These are phyloP conservation scores for Drosophila carrolli DNA, from an alignment of 1,140 invertebrate species.

Conservation along the genomic window DNA sequence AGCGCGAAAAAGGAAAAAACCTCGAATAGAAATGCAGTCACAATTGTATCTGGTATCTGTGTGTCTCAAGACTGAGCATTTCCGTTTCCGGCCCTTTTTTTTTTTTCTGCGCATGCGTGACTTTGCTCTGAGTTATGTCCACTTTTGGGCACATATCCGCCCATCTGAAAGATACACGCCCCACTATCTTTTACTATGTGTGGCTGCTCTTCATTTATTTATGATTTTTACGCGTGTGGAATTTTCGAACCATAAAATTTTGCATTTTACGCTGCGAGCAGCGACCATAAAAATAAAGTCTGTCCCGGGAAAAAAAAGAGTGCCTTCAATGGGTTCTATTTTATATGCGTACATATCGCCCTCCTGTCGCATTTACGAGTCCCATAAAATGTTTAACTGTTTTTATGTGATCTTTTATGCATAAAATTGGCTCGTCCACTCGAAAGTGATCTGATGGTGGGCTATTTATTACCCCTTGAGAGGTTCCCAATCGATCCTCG, in stretches of 20 bases:
- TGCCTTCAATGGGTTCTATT: conserved; percentile 23
- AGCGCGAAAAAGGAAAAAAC: conserved; percentile 40
- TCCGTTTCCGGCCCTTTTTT: conserved; percentile 62
- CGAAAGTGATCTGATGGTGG: conserved; percentile 6
- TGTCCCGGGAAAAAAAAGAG: conserved; percentile 3
- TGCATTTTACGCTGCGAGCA: conserved; percentile 63
- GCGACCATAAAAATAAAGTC: conserved; percentile 54
- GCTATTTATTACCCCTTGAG: conserved; percentile 25
- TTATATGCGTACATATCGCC: conserved; percentile 3
- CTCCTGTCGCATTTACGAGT: conserved; percentile 40
- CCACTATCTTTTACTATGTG: conserved; percentile 61
- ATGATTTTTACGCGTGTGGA: conserved; percentile 71
- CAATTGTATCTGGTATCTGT: conserved; percentile 55
- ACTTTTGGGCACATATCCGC: conserved; percentile 44
- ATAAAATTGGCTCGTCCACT: conserved; percentile 18
- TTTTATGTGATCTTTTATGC: conserved; percentile 66
- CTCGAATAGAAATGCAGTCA: conserved; percentile 50
- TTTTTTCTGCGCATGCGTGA: conserved; percentile 46
- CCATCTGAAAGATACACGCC: conserved; percentile 38
- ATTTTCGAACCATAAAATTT: conserved; percentile 75
- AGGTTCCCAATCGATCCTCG: not conserved
- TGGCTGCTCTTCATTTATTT: conserved; percentile 77
- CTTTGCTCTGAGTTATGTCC: conserved; percentile 53
- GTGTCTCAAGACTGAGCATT: conserved; percentile 58
- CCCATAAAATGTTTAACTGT: conserved; percentile 63